Evolutionary conservation across 2,888 invertebrate species (phyloP), one percentile per base, ranked within the genome.

Genomic region (Empis livida): DNA sequence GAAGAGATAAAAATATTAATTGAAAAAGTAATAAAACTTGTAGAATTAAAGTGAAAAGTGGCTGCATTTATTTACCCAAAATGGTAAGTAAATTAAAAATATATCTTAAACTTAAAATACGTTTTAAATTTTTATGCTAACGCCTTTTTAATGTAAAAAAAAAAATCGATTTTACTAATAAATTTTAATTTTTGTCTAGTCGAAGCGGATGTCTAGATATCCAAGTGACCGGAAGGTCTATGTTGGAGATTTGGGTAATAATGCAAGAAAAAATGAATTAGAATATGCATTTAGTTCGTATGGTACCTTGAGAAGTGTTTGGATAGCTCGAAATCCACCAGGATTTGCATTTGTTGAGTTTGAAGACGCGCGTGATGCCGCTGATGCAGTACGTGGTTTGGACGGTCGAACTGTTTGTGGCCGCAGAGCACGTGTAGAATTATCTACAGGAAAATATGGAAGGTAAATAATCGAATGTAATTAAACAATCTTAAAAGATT

Each of bases 341-440:
- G 95, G 93, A 45, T 93, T 94, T 70, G 93, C 92, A 9, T 93
- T 93, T 70, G 90, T 93, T 2, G 92, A 93, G 66, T 93, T 88
- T 65, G 92, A 93, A 71, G 93, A 95, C 68, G 79, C 87, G 8
- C 57, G 69, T 53, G 95, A 95, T 68, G 93, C 93, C 10, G 90
- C 91, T 61, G 92, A 93, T 70, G 89, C 93, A 23, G 89, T 92
- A 51, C 63, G 79, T 41, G 79, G 78, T 11, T 63, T 80, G 64
- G 85, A 87, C 63, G 86, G 86, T 1, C 73, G 89, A 41, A 86
- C 84, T 39, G 82, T 94, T 54, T 92, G 92, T 71, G 94, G 94
- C 1, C 79, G 88, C 38, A 76, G 92, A 42, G 91, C 91, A 23
- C 79, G 94, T 42, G 94, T 94, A 10, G 95, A 95, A 70, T 78